Evolutionary conservation across 2,888 invertebrate genomes (phyloP).

Genomic region (Anoplius nigerrimus): DNA sequence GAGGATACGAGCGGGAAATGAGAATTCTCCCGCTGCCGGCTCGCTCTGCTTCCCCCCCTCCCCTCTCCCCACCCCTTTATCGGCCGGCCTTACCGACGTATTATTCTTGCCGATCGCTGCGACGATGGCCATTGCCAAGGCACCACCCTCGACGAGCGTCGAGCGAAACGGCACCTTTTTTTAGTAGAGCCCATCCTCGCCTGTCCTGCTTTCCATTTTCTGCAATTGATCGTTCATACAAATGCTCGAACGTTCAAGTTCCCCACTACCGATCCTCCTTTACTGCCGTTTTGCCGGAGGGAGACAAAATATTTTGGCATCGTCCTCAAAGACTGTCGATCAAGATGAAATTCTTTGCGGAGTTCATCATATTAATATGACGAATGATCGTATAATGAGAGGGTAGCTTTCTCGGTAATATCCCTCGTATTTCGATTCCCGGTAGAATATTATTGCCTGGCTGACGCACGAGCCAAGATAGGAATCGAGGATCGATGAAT

Average conservation of each 20-base stretch:
- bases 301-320: constrained; percentile 48
- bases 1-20: constrained; percentile 37
- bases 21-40: constrained; percentile 23
- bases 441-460: no score
- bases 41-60: constrained; percentile 1
- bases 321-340: constrained; percentile 54
- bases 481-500: no score
- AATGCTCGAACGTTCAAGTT: no score
- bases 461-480: no score
- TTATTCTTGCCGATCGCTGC: background rate
- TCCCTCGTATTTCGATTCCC: no score
- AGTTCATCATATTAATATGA: constrained; percentile 68
- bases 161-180: no score
- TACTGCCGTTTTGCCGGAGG: constrained; percentile 10
- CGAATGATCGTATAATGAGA: no score
- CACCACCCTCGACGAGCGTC: no score
- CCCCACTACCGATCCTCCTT: no score
- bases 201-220: no score
- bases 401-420: no score
- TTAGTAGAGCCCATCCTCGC: background rate
- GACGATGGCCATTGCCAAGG: constrained; percentile 22
- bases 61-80: background rate
- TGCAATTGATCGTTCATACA: no score
- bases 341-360: constrained; percentile 55
- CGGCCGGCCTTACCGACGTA: background rate